These are phyloP conservation scores for Dufourea novaeangliae DNA, from an alignment of 1,140 invertebrate species.

Conservation along the genomic window DNA sequence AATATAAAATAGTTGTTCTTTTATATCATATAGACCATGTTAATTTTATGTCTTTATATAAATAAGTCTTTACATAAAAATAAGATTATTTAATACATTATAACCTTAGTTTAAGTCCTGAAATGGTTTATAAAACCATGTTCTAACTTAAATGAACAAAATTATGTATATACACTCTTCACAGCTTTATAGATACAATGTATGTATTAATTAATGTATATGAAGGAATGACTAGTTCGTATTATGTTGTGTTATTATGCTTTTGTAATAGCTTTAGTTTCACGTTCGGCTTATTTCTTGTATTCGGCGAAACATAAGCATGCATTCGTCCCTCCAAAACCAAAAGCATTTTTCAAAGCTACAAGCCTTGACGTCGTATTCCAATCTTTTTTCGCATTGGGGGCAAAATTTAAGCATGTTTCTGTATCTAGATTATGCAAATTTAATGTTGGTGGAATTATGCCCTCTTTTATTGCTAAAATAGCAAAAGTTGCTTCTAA, in stretches of 20 bases:
- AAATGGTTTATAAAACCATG: not conserved
- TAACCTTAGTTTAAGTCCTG: not conserved
- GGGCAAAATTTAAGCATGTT: slow-evolving; percentile 88
- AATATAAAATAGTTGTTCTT: slow-evolving; percentile 40
- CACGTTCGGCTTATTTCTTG: slow-evolving; percentile 55
- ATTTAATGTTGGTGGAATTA: slow-evolving; percentile 96
- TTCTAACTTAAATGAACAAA: slow-evolving; percentile 1
- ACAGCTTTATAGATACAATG: not conserved
- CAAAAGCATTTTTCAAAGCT: slow-evolving; percentile 99
- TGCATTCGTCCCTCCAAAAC: slow-evolving; percentile 99
- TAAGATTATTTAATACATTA: slow-evolving; percentile 58
- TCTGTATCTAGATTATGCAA: slow-evolving; percentile 87
- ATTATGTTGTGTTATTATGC: slow-evolving; percentile 19
- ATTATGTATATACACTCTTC: slow-evolving; percentile 10
- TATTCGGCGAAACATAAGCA: slow-evolving; percentile 88
- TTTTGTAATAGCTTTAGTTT: slow-evolving; percentile 7
- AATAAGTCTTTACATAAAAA: slow-evolving; percentile 52
- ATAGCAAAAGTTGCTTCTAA: slow-evolving; percentile 94
- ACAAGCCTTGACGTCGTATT: slow-evolving; percentile 82
- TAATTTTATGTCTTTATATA: slow-evolving; percentile 45
- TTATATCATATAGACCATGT: slow-evolving; percentile 42
- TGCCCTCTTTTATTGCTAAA: slow-evolving; percentile 87
- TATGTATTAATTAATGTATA: slow-evolving; percentile 42
- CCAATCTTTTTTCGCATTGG: slow-evolving; percentile 85
- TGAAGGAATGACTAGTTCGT: slow-evolving; percentile 28